These are phyloP conservation scores for Ophion ventricosus DNA, from an alignment of 2,888 invertebrate species.

Conservation along the genomic window DNA sequence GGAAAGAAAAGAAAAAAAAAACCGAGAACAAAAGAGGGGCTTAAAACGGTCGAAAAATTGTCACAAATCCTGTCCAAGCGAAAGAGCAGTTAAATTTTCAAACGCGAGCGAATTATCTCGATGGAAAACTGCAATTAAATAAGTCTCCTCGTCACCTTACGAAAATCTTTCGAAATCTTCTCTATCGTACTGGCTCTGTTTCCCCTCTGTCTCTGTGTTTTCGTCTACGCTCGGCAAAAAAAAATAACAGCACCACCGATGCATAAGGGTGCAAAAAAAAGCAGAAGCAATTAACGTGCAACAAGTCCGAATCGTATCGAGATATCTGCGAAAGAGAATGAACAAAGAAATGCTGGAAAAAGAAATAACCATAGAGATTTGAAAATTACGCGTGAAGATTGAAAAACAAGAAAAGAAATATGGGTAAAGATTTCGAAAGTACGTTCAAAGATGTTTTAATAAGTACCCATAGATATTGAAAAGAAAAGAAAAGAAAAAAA, in stretches of 20 bases:
- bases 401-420: slow-evolving; percentile 45
- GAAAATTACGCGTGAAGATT: background rate
- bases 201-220: slow-evolving; percentile 52
- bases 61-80: background rate
- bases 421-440: background rate
- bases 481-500: slow-evolving; percentile 26
- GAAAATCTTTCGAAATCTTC: slow-evolving; percentile 46
- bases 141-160: slow-evolving; percentile 17
- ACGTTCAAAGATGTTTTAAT: background rate
- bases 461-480: background rate
- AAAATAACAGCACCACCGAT: background rate
- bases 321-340: slow-evolving; percentile 6
- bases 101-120: slow-evolving; percentile 21
- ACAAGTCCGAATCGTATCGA: slow-evolving; percentile 24
- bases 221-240: slow-evolving; percentile 35
- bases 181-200: slow-evolving; percentile 43
- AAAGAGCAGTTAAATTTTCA: background rate
- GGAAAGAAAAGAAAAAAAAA: too few relatives aligned
- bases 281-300: background rate
- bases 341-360: background rate
- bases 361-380: background rate
- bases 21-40: too few relatives aligned
- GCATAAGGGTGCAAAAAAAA: slow-evolving; percentile 16
- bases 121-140: background rate
- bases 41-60: too few relatives aligned